Base-by-base conservation (phyloP, 2,113 vertebrate genomes). In the Galeopterus variegatus region DNA sequence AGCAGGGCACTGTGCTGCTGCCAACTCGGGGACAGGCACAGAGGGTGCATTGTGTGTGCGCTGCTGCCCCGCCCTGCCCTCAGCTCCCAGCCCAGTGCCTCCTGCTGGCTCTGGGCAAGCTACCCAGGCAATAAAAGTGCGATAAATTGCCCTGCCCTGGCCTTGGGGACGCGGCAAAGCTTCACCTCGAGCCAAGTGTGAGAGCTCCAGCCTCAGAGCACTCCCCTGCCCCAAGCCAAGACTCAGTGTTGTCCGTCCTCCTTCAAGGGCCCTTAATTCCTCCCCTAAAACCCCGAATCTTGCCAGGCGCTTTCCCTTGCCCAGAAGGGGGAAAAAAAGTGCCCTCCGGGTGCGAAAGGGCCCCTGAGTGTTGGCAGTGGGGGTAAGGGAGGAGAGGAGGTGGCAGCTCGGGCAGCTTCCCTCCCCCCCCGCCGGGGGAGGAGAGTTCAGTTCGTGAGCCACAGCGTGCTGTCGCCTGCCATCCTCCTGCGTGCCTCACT, bases 41-140 rank as follows among this genome's bases (percentile, higher is more conserved):
- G 97, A 97, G 96, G 89, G 70, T 3, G 56, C 88, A 97, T 98
- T 98, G 98, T 98, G 93, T 90, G 79, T 83, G 73, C 82, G 41
- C 81, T 1, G 1, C 28, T 65, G 89, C 95, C 97, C 96, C 31
- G 0, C 97, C 97, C 85, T 77, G 88, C 95, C 81, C 81, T 0
- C 14, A 76, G 81, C 87, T 94, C 93, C 90, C 93, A 82, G 60
- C 67, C 65, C 60, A 9, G 88, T 73, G 41, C 93, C 92, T 97
- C 95, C 97, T 3, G 62, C 95, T 87, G 96, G 76, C 93, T 90
- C 88, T 86, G 92, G 95, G 92, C 95, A 95, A 94, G 76, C 85
- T 90, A 97, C 80, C 87, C 92, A 92, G 95, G 96, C 92, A 97
- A 97, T 98, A 98, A 98, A 97, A 97, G 75, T 0, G 0, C 95